Evolutionary conservation across 2,797 vertebrate genomes (phyloP).

Genomic region (Taenioides sp.): DNA sequence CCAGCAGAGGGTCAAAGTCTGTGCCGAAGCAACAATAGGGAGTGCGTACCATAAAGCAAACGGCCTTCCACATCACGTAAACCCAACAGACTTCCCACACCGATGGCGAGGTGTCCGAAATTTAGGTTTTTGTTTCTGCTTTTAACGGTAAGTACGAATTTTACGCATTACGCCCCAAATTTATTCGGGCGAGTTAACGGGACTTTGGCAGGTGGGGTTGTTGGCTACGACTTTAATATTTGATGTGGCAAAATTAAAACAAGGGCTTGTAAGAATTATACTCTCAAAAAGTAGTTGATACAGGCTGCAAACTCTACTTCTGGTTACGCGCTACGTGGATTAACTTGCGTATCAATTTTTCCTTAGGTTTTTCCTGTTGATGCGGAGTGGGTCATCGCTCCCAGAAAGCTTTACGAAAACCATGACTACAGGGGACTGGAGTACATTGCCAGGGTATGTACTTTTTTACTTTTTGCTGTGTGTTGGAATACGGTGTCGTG

Average conservation of each 20-base stretch:
- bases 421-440: constrained; percentile 78
- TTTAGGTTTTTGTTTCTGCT: constrained; percentile 1
- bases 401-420: constrained; percentile 81
- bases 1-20: constrained; percentile 61
- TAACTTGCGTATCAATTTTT: background rate
- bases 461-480: background rate
- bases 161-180: background rate
- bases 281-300: too few species aligned
- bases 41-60: background rate
- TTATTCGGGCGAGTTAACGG: background rate
- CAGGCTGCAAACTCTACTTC: background rate
- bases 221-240: background rate
- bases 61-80: background rate
- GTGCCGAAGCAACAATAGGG: constrained; percentile 6
- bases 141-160: constrained; percentile 51
- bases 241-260: background rate
- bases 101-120: constrained; percentile 46
- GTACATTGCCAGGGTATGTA: constrained; percentile 83
- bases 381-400: constrained; percentile 85
- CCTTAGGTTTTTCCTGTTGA: constrained; percentile 51
- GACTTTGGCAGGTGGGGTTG: constrained; percentile 51
- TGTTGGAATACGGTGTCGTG: background rate
- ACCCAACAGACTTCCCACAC: too few species aligned
- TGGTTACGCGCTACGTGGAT: background rate
- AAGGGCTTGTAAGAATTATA: background rate